Base-by-base conservation (phyloP, 2,797 vertebrate species). In the Staurois parvus region DNA sequence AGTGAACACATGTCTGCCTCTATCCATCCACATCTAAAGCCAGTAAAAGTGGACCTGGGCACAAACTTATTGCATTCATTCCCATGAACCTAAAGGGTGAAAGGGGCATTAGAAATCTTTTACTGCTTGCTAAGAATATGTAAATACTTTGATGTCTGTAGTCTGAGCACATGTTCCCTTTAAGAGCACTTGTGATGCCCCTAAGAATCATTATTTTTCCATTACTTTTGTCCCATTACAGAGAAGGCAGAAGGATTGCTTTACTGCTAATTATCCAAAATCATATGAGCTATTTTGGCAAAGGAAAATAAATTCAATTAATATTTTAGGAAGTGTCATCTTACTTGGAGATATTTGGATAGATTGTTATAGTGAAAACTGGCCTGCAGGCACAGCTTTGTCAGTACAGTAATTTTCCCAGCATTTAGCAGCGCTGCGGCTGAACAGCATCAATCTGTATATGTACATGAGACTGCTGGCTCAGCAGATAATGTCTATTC, bases 401-500 rank as follows among this genome's bases (percentile, higher is more conserved):
- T 40, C 69, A 40, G 30, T 11, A 15, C 26, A 66, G 69, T 40
- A 5, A 24, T 72, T 72, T 72, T 40, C 69, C 69, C 69, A 72
- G 69, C 30, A 72, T 72, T 37, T 37, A 72, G 32, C 69, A 72
- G 69, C 19, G 11, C 3, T n/a, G 32, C 3, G 59, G 59, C 59
- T 26, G 21, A 64, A 21, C 68, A 34, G 17, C 7, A 28, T 42
- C n/a, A 45, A 45, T 74, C 37, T 70, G 19, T 45, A 45, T 34
- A 34, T 19, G 40, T 75, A 26, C 28, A 11, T 75, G 78, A 52
- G 40, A 70, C 15, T 52, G 29, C 30, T 59, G 17, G 67, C 64
- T 81, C 45, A 81, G 79, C 68, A 59, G 13, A 72, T 81, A 56
- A 32, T 59, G 69, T 12, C 40, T 68, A 59, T 48, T 81, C 40